Base-by-base conservation (phyloP, 1,140 invertebrate species). In the Drosophila neocordata region DNA sequence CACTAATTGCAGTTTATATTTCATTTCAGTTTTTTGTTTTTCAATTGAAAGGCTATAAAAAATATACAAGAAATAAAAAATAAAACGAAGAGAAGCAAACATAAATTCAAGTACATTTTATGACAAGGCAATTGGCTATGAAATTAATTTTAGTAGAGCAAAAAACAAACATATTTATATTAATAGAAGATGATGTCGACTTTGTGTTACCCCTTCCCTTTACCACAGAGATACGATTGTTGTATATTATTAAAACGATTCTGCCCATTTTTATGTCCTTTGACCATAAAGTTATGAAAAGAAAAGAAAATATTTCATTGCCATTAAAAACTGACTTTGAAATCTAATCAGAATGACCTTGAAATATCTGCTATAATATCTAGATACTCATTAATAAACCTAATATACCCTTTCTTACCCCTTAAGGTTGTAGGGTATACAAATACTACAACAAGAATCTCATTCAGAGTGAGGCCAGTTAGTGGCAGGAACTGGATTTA, bases 81-180 rank as follows among this genome's bases (percentile, higher is more conserved):
- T 24, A n/a, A n/a, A 64, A 62, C 37, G 65, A 35, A 48, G 35
- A 20, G 27, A 48, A 22, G 56, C 44, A 60, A 52, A 69, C 41
- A 20, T 11, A 20, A 20, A 48, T 48, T 48, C 61, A 58, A 37
- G 58, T 37, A 69, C 62, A 85, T 85, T 84, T 84, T 85, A 84
- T 79, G 81, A 84, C 73, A 72, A 69, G 71, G 81, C 82, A 85
- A 85, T 85, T 85, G 81, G 82, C 82, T 85, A 85, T 85, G 78
- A 87, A 85, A 85, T 85, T 87, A 85, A 85, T 87, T 85, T 87
- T 37, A 63, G 44, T 60, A 70, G 81, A 76, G 69, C 63, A 85
- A 72, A 77, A n/a, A 62, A n/a, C 15, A 65, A 44, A 24, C 20
- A 76, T 24, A 4, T 24, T 11, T 8, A 11, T 58, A 37, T 31